Percentiles rank a stretch among this genome's conserved stretches.
phyloP scores from a whole-genome alignment of 2,797 vertebrate genomes.

The Gambusia yucatana region DNA sequence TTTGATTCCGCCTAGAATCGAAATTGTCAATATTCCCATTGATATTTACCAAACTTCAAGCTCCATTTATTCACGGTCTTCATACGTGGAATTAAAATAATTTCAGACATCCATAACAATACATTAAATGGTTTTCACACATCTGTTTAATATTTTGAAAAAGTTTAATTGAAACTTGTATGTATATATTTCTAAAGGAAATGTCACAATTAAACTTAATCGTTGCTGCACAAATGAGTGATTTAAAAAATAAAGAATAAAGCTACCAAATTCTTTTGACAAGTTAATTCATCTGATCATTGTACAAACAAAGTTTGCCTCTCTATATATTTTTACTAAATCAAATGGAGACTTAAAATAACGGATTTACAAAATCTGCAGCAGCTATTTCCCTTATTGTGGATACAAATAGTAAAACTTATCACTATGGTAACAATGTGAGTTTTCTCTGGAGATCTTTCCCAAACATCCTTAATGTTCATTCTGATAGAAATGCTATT shows the following conservation, averaged over 20 bases:
- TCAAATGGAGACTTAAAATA: not conserved
- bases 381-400: not conserved
- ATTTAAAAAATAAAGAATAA: not conserved
- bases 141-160: not conserved
- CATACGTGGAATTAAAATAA: not conserved
- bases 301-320: not conserved
- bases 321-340: not conserved
- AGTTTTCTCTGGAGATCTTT: not conserved
- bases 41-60: not conserved
- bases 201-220: not conserved
- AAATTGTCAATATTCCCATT: not conserved
- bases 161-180: not conserved
- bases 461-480: not conserved
- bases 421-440: not conserved
- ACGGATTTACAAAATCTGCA: not conserved
- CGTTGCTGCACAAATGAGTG: not conserved
- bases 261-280: not conserved
- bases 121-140: not conserved
- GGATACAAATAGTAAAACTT: not conserved
- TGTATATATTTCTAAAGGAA: not conserved
- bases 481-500: not conserved
- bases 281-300: not conserved
- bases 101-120: not conserved
- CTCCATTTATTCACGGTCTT: not conserved
- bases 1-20: not conserved